Conservation (phyloP, 2,888 invertebrate species). For the Gandaritis pyraliata region DNA sequence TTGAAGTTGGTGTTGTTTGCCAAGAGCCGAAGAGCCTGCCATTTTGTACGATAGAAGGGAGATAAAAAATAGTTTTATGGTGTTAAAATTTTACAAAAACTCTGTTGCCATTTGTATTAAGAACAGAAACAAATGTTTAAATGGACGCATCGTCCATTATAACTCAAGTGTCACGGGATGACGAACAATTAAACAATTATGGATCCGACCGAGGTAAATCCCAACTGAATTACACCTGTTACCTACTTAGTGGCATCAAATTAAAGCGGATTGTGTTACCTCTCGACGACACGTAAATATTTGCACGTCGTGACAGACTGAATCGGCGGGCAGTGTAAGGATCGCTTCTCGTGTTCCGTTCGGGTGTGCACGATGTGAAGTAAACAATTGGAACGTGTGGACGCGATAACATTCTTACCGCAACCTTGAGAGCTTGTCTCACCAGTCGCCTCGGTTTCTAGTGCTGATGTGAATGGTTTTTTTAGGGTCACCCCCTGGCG, state of each 20-base stretch:
- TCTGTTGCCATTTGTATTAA: slow-evolving; percentile 80
- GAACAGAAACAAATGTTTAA: slow-evolving; percentile 84
- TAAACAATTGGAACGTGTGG: slow-evolving; percentile 79
- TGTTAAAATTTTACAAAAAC: slow-evolving; percentile 81
- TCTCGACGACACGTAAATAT: slow-evolving; percentile 70
- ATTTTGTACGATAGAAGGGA: slow-evolving; percentile 84
- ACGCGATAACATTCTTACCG: slow-evolving; percentile 71
- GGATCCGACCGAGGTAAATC: slow-evolving; percentile 95
- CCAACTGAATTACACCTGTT: slow-evolving; percentile 82
- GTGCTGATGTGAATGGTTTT: slow-evolving; percentile 62
- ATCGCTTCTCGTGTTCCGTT: slow-evolving; percentile 50
- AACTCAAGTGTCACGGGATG: slow-evolving; percentile 98
- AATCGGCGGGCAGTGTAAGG: slow-evolving; percentile 53
- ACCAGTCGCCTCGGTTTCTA: slow-evolving; percentile 51
- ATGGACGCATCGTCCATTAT: slow-evolving; percentile 99
- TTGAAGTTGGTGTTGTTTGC: slow-evolving; percentile 73
- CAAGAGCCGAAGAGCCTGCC: slow-evolving; percentile 82
- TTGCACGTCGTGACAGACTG: slow-evolving; percentile 62
- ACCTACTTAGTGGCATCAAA: slow-evolving; percentile 80
- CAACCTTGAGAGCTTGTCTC: slow-evolving; percentile 76
- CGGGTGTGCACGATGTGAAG: slow-evolving; percentile 61
- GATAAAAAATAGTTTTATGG: slow-evolving; percentile 85
- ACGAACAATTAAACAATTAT: slow-evolving; percentile 97
- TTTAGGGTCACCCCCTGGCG: slow-evolving; percentile 84
- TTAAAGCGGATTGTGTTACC: slow-evolving; percentile 82